phyloP scores from a whole-genome alignment of 2,113 vertebrate genomes.

The Sminthopsis crassicaudata region DNA sequence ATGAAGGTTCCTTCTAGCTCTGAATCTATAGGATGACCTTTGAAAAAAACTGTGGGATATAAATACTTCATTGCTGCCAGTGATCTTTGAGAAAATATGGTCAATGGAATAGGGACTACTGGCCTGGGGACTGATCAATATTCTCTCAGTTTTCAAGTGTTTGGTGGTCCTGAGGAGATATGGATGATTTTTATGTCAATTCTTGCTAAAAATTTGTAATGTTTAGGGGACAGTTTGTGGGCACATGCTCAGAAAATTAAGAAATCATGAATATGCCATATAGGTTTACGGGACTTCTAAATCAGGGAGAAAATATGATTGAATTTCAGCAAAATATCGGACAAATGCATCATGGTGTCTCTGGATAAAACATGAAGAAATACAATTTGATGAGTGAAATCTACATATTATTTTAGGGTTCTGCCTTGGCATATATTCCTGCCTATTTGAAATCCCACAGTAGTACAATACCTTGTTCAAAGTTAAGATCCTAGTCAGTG shows the following conservation, averaged over 20 bases:
- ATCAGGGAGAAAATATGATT: background rate
- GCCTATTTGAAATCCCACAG: background rate
- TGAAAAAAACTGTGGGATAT: background rate
- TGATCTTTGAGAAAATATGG: background rate
- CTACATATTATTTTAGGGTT: background rate
- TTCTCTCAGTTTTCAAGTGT: background rate
- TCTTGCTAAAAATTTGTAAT: background rate
- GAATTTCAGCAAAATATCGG: background rate
- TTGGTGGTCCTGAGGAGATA: too few relatives aligned
- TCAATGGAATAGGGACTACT: background rate
- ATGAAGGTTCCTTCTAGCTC: background rate
- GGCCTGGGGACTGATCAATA: background rate
- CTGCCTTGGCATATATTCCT: background rate
- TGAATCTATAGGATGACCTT: background rate
- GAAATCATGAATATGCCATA: background rate
- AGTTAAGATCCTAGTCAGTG: background rate
- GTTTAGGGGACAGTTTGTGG: background rate
- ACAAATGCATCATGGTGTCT: background rate
- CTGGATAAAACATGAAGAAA: too few relatives aligned
- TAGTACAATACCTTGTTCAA: background rate
- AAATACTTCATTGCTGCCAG: background rate
- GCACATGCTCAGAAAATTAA: background rate
- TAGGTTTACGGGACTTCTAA: background rate
- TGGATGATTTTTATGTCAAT: too few relatives aligned
- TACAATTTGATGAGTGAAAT: background rate